Percentiles rank a stretch among this genome's conserved stretches.
Evolutionary conservation across 2,797 vertebrate species (phyloP).

Genomic region (Hippopotamyrus pictus): DNA sequence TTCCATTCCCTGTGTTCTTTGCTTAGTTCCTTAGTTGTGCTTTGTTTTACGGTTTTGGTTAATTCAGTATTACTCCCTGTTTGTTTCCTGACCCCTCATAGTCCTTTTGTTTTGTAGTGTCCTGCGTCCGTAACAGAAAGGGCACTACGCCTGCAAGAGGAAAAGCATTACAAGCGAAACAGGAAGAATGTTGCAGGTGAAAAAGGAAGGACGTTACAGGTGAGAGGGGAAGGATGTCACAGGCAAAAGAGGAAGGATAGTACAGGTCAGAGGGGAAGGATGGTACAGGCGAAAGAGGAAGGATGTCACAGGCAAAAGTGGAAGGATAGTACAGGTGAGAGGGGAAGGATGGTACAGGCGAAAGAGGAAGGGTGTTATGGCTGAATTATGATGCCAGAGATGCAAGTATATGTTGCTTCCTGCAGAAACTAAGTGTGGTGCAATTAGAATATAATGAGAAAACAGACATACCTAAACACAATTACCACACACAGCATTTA

Average conservation of each 20-base stretch:
- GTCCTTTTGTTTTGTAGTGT: not conserved
- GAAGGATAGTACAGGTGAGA: not conserved
- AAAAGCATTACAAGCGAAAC: not conserved
- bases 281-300: too few species aligned
- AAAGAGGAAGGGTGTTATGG: not conserved
- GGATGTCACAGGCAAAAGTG: too few species aligned
- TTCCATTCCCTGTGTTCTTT: too few species aligned
- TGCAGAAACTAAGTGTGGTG: constrained; percentile 10
- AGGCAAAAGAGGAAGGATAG: too few species aligned
- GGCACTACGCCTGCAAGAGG: too few species aligned
- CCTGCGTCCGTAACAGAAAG: too few species aligned
- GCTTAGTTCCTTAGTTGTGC: not conserved
- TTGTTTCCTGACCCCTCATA: not conserved
- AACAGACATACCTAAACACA: constrained; percentile 32
- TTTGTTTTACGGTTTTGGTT: not conserved
- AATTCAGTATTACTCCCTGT: not conserved
- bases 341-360: not conserved
- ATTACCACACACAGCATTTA: constrained; percentile 28
- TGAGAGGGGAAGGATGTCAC: too few species aligned
- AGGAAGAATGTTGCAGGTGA: too few species aligned
- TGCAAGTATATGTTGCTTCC: not conserved
- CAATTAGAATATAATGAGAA: constrained; percentile 34
- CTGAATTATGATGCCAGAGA: not conserved
- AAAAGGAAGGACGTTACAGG: too few species aligned
- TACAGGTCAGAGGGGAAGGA: too few species aligned